Conservation (phyloP, 1,140 invertebrate genomes). For the Eueides isabella region DNA sequence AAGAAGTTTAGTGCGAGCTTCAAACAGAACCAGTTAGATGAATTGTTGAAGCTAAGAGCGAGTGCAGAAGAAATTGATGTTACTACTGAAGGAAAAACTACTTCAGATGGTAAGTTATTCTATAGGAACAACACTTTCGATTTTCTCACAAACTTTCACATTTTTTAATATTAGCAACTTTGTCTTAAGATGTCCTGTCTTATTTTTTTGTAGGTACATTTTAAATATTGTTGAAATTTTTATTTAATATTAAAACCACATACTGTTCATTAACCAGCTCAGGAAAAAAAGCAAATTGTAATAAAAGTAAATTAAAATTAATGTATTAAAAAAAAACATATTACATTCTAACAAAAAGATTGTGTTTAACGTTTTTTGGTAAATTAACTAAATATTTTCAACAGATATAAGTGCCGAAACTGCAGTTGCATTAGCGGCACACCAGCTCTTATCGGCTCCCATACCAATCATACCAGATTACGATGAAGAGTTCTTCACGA, state of each 20-base stretch:
- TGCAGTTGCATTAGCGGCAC: conserved; percentile 75
- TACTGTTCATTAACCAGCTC: no score
- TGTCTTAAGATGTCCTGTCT: no score
- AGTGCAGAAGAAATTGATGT: conserved; percentile 48
- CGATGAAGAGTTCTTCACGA: conserved; percentile 58
- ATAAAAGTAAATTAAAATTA: no score
- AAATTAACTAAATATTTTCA: conserved; percentile 1
- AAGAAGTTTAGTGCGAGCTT: conserved; percentile 74
- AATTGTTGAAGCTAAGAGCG: conserved; percentile 50
- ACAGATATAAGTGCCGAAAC: conserved; percentile 71
- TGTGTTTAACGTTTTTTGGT: no score
- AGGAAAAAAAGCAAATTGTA: no score
- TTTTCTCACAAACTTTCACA: no score
- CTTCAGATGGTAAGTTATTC: conserved; percentile 52
- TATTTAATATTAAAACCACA: no score
- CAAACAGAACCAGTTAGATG: conserved; percentile 70
- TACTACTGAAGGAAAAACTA: conserved; percentile 55
- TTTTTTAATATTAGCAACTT: no score
- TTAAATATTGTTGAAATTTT: no score
- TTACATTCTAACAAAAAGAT: neutral
- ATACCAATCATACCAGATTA: conserved; percentile 69
- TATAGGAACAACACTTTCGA: neutral
- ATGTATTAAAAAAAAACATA: no score
- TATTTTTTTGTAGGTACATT: no score
- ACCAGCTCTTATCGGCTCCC: conserved; percentile 74